Evolutionary conservation across 2,113 vertebrate genomes (phyloP).

Genomic region (Lycocorax pyrrhopterus): DNA sequence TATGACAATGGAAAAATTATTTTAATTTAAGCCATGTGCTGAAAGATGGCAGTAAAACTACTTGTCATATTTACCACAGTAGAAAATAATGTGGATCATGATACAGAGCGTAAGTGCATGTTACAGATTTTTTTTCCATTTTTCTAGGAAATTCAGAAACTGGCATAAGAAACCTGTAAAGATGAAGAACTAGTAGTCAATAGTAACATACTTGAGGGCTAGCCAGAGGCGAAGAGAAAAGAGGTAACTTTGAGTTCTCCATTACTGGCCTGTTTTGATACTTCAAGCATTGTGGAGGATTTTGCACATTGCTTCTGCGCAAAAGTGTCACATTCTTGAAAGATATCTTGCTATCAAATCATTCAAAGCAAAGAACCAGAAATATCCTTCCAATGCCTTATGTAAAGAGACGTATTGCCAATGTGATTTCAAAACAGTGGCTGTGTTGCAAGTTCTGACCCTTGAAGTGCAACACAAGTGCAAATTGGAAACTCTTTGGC

Average conservation of each 20-base stretch:
- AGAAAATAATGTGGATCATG: not conserved
- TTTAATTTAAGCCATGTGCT: not conserved
- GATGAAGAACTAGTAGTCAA: not conserved
- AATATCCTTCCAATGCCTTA: not conserved
- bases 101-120: not conserved
- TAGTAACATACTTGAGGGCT: slow-evolving; percentile 30
- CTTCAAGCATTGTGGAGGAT: slow-evolving; percentile 1
- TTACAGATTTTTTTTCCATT: not conserved
- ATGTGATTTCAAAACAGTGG: not conserved
- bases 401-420: not conserved
- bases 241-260: not conserved
- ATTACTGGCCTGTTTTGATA: slow-evolving; percentile 32
- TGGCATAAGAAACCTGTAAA: not conserved
- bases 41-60: not conserved
- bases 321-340: slow-evolving; percentile 5
- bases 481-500: not conserved
- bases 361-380: not conserved
- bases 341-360: not conserved
- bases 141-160: slow-evolving; percentile 5
- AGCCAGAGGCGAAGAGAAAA: slow-evolving; percentile 41
- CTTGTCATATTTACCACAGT: not conserved
- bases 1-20: not conserved
- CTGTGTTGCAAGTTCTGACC: not conserved
- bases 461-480: not conserved
- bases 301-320: not conserved